These are phyloP conservation scores for Oreochromis aureus DNA, from an alignment of 2,113 vertebrate genomes.

Conservation along the genomic window DNA sequence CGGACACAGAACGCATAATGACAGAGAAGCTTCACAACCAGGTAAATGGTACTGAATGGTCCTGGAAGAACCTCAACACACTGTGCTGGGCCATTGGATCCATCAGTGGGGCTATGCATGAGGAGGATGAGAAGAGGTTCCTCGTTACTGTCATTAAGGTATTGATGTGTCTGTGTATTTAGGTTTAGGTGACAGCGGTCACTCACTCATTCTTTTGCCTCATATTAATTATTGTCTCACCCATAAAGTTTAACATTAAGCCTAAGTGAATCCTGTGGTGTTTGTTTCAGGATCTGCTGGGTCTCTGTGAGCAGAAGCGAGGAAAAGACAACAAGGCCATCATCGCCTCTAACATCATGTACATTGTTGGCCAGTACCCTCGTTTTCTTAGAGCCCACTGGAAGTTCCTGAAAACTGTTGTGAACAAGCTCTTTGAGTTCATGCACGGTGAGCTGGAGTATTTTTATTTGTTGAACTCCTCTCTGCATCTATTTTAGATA, in stretches of 20 bases:
- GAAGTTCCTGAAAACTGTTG: slow-evolving; percentile 98
- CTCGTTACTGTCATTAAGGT: slow-evolving; percentile 99
- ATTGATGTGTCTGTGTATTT: neutral
- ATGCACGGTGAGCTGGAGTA: slow-evolving; percentile 88
- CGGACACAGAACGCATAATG: slow-evolving; percentile 97
- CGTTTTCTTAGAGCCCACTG: slow-evolving; percentile 96
- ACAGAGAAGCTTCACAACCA: slow-evolving; percentile 99
- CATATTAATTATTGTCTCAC: neutral
- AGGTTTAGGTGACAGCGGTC: neutral
- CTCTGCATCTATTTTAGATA: neutral
- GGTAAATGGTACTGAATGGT: slow-evolving; percentile 98
- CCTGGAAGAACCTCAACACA: slow-evolving; percentile 98
- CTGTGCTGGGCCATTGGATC: slow-evolving; percentile 98
- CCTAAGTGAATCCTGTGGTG: neutral
- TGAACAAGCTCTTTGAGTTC: slow-evolving; percentile 98
- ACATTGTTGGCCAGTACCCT: slow-evolving; percentile 98
- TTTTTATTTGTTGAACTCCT: neutral
- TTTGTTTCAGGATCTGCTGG: slow-evolving; percentile 84
- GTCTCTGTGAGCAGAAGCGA: slow-evolving; percentile 97
- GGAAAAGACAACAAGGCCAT: slow-evolving; percentile 99
- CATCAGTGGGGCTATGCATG: slow-evolving; percentile 98
- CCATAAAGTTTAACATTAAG: neutral
- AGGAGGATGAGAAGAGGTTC: slow-evolving; percentile 97
- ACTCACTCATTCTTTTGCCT: neutral
- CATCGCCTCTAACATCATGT: slow-evolving; percentile 99